Evolutionary conservation across 1,140 invertebrate genomes (phyloP).

Genomic region (Lithobius niger): DNA sequence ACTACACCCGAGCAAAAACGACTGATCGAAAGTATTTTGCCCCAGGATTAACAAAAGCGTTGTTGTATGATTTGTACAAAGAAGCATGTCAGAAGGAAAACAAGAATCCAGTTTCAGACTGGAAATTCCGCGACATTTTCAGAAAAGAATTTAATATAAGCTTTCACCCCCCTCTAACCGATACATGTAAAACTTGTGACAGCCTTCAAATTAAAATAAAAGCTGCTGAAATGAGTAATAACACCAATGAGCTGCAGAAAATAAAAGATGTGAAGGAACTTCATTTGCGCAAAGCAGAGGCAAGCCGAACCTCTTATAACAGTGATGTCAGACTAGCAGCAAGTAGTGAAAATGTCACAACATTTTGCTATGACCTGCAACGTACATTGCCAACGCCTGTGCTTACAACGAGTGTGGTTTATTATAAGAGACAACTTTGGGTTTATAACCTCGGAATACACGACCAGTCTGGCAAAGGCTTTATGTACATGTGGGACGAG

Average conservation of each 20-base stretch:
- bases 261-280: no score
- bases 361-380: not conserved
- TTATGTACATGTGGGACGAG: not conserved
- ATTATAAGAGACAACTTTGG: not conserved
- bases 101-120: no score
- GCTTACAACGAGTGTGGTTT: not conserved
- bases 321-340: not conserved
- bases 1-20: not conserved
- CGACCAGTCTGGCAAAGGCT: no score
- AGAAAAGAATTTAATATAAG: not conserved
- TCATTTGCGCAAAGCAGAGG: not conserved
- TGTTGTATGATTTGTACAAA: no score
- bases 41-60: not conserved
- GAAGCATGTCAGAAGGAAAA: no score
- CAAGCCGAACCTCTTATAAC: not conserved
- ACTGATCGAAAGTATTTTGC: not conserved
- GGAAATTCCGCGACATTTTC: not conserved
- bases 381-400: not conserved
- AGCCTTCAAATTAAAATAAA: not conserved
- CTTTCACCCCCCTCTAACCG: not conserved
- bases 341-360: not conserved
- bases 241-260: not conserved
- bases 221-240: not conserved
- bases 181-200: not conserved
- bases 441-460: not conserved